Evolutionary conservation across 2,888 invertebrate species (phyloP), one percentile per base, ranked within the genome.

Genomic region (Caenorhabditis afra): DNA sequence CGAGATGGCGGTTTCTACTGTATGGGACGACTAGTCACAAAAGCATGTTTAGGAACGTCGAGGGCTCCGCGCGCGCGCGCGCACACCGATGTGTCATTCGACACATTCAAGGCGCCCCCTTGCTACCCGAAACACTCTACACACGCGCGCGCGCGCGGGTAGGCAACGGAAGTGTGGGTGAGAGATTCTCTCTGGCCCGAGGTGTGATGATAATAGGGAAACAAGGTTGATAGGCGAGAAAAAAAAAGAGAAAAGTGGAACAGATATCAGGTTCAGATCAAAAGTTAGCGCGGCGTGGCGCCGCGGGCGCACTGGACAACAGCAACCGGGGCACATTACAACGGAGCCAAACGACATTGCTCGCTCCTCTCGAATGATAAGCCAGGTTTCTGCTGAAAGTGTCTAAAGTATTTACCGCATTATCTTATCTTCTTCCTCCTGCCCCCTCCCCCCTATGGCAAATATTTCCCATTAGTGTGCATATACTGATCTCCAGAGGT

Each of bases 1-100:
- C 29, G 29, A 52, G 52, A 64, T 66, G 57, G 68, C 68, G 68
- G 68, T 68, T 59, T 61, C 58, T 49, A 59, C 68, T 7, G 3
- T 68, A 59, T 68, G 59, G 53, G 7, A 61, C 61, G 55, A 61
- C 61, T 61, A 70, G 70, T 70, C 70, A 70, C 70, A 70, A 70
- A 70, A 70, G 70, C 68, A 68, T 68, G 68, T 68, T 70, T 67
- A 58, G 67, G 55, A 67, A 50, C 22, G 14, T 23, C 22, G 53
- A 22, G 12, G 22, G n/a, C 29, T 29, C 18, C 7, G 20, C 39
- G 37, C 20, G 45, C 58, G n/a, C 14, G 39, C 49, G 29, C 29
- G 41, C 22, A 44, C 2, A 16, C 2, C 50, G 59, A 59, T 70
- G 70, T 70, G 70, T 70, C 70, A 70, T 52, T 55, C 61, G 45